Conservation (phyloP, 2,113 vertebrate species). For the Alethe castanea region DNA sequence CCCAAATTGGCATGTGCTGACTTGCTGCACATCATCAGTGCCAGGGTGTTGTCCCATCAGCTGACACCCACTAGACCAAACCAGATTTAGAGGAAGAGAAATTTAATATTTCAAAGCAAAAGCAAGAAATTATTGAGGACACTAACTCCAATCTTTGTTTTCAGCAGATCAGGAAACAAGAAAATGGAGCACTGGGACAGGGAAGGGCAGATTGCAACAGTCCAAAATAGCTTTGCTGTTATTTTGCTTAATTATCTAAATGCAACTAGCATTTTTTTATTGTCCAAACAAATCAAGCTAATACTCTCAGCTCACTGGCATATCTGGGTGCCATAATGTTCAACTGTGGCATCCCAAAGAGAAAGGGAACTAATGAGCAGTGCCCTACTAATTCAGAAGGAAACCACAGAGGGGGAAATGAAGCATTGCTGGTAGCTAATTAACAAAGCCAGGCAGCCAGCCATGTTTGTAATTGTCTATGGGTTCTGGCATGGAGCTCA, state of each 20-base stretch:
- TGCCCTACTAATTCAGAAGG: not conserved
- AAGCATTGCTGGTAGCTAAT: conserved; percentile 14
- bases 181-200: not conserved
- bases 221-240: conserved; percentile 2
- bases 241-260: conserved; percentile 21
- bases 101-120: not conserved
- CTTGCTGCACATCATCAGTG: not conserved
- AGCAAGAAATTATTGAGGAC: not conserved
- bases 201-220: not conserved
- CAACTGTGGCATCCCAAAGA: not conserved
- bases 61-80: not conserved
- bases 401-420: not conserved
- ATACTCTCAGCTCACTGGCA: not conserved
- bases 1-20: not conserved
- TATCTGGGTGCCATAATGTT: not conserved
- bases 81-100: not conserved
- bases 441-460: conserved; percentile 35
- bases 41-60: not conserved
- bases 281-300: not conserved
- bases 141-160: not conserved
- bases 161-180: not conserved
- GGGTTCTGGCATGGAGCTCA: not conserved
- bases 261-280: not conserved
- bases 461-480: not conserved
- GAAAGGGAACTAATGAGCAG: not conserved